A percentile compares a stretch with the other conserved stretches of the same genome.
Conservation (phyloP, 2,888 invertebrate species). For the Caenorhabditis sp. region DNA sequence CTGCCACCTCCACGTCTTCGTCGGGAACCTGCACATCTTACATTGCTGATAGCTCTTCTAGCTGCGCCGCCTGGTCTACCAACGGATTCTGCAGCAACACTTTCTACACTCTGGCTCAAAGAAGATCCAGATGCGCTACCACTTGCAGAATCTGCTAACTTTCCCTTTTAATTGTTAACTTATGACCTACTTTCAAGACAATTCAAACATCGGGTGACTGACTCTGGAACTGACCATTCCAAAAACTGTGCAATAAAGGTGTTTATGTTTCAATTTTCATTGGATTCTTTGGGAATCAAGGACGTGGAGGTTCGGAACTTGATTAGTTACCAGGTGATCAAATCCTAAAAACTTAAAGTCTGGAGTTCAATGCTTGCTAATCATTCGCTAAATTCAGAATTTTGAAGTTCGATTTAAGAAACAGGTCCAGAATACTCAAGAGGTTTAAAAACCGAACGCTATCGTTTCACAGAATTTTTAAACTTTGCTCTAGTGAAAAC, state of each 20-base stretch:
- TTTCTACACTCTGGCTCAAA: slow-evolving; percentile 37
- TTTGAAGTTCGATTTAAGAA: no score
- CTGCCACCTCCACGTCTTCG: slow-evolving; percentile 28
- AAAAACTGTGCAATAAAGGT: background rate
- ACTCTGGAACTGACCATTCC: slow-evolving; percentile 28
- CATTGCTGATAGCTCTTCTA: background rate
- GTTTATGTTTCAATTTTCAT: background rate
- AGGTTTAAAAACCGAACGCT: no score
- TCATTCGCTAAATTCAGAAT: no score
- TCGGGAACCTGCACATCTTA: slow-evolving; percentile 25
- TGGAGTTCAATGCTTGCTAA: no score
- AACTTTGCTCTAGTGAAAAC: no score
- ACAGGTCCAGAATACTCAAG: no score
- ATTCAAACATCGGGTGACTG: background rate
- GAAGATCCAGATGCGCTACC: slow-evolving; percentile 20
- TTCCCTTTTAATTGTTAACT: background rate
- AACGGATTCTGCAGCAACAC: slow-evolving; percentile 60
- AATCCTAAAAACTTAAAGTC: no score
- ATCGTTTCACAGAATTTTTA: no score
- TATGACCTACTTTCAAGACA: background rate
- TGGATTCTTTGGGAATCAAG: no score
- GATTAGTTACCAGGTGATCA: no score
- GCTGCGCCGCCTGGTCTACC: slow-evolving; percentile 25
- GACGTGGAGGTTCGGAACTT: no score
- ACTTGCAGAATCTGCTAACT: slow-evolving; percentile 46